These are phyloP conservation scores for Vireo altiloquus DNA, from an alignment of 2,113 vertebrate species.

Conservation along the genomic window DNA sequence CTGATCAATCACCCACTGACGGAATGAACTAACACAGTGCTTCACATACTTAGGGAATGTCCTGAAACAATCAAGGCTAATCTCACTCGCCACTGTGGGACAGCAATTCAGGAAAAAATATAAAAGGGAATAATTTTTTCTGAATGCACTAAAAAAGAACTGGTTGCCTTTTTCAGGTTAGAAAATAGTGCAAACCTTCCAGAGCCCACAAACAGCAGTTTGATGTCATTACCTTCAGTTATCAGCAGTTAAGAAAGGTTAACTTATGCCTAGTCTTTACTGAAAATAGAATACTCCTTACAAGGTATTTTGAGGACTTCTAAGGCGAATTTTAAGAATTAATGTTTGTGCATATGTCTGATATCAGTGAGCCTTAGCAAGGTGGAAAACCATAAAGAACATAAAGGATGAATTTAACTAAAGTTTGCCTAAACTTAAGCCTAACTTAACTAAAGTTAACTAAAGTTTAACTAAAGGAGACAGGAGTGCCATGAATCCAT, in stretches of 20 bases:
- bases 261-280: background rate
- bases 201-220: background rate
- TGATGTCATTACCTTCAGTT: background rate
- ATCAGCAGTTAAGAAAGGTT: background rate
- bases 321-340: background rate
- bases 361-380: background rate
- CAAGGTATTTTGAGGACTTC: background rate
- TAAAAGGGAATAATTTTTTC: background rate
- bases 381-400: background rate
- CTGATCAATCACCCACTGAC: background rate
- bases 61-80: background rate
- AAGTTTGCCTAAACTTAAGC: too few species aligned
- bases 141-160: background rate
- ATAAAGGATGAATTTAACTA: background rate
- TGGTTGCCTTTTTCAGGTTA: background rate
- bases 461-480: too few species aligned
- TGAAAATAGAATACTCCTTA: background rate
- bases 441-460: too few species aligned
- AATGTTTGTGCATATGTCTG: background rate
- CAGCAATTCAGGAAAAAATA: background rate
- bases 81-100: background rate
- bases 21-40: background rate
- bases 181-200: background rate
- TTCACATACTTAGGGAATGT: background rate
- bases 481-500: background rate